Percentiles rank a stretch among this genome's conserved stretches.
These are phyloP conservation scores for Pyrgus malvae DNA, from an alignment of 2,888 invertebrate genomes.

Conservation along the genomic window DNA sequence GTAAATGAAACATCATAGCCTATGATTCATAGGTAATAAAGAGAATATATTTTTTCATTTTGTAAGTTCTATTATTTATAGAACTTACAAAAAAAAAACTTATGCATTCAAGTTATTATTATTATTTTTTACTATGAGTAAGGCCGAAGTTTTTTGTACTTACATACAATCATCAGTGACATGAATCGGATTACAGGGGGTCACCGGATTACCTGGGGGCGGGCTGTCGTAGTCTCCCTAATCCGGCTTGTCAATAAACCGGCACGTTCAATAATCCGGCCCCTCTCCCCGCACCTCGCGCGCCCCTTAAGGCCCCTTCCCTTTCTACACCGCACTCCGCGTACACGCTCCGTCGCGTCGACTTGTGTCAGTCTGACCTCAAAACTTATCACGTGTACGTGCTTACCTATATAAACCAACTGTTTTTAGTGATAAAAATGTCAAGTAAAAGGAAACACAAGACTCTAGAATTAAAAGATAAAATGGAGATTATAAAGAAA, in stretches of 20 bases:
- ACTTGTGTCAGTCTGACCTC: conserved; percentile 27
- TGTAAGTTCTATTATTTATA: too few relatives aligned
- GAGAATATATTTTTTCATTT: too few relatives aligned
- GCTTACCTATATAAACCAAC: conserved; percentile 3
- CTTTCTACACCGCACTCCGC: conserved; percentile 7
- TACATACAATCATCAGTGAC: too few relatives aligned
- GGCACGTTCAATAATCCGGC: background rate
- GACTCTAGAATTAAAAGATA: conserved; percentile 29
- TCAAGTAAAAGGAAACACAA: conserved; percentile 22
- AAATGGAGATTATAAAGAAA: conserved; percentile 36
- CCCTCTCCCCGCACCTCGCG: background rate
- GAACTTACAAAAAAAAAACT: too few relatives aligned
- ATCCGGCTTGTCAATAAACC: background rate
- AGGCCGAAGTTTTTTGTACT: too few relatives aligned
- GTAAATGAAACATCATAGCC: too few relatives aligned
- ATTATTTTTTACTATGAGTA: too few relatives aligned
- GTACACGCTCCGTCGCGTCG: too few relatives aligned
- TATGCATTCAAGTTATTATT: too few relatives aligned
- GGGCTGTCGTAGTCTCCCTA: background rate
- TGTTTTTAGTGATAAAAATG: conserved; percentile 24
- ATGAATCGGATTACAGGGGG: too few relatives aligned
- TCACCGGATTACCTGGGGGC: too few relatives aligned
- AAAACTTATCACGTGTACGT: conserved; percentile 7
- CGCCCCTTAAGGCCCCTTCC: background rate
- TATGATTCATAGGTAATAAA: too few relatives aligned